Evolutionary conservation across 2,888 invertebrate species (phyloP).

Genomic region (Poecilus cupreus): DNA sequence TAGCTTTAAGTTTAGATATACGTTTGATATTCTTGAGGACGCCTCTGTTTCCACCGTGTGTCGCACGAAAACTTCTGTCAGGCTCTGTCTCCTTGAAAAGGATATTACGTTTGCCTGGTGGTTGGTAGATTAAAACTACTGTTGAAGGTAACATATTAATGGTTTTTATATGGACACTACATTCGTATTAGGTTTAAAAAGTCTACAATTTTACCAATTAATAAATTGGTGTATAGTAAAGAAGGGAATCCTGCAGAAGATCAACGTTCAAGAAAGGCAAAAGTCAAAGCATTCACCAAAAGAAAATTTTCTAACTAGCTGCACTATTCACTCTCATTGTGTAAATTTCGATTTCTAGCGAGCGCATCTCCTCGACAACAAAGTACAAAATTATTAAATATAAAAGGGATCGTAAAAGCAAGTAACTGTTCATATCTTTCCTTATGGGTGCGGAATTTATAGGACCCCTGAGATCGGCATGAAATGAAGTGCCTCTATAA

Average conservation of each 20-base stretch:
- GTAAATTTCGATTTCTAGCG: conserved; percentile 5
- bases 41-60: conserved; percentile 18
- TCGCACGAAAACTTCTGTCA: neutral
- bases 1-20: too few relatives aligned
- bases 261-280: too few relatives aligned
- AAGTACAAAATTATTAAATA: conserved; percentile 52
- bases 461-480: conserved; percentile 32
- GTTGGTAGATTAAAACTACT: conserved; percentile 43
- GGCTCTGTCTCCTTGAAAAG: neutral
- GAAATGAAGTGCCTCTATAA: conserved; percentile 54
- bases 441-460: conserved; percentile 48
- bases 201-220: too few relatives aligned
- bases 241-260: too few relatives aligned
- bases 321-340: neutral
- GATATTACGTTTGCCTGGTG: conserved; percentile 44
- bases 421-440: conserved; percentile 51
- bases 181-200: too few relatives aligned
- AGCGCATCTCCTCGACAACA: conserved; percentile 16
- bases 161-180: too few relatives aligned
- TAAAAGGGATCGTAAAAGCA: conserved; percentile 52
- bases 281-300: too few relatives aligned
- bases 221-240: too few relatives aligned
- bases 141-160: conserved; percentile 21
- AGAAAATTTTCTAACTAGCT: too few relatives aligned
- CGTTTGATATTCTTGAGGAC: neutral